Evolutionary conservation across 2,113 vertebrate species (phyloP), one percentile per base, ranked within the genome.

Genomic region (Lagopus leucura): DNA sequence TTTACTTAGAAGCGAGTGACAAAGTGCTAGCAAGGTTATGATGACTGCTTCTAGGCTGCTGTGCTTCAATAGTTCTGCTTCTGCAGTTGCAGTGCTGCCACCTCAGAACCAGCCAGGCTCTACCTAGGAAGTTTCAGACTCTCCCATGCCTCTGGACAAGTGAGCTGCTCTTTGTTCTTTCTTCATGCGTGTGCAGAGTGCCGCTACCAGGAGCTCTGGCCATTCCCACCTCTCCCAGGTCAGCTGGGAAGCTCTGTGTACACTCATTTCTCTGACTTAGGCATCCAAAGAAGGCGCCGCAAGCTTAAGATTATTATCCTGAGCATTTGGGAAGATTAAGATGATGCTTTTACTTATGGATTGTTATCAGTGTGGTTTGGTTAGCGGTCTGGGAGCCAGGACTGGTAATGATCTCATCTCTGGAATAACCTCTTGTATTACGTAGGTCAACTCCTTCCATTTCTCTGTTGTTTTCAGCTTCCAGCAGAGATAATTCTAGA

Each of bases 41-140:
- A 8, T 48, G 1, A 1, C 57, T 72, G 13, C 5, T 87, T 89
- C 50, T 85, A 45, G 16, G 47, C 20, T 82, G 3, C 48, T 14
- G 11, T 28, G 27, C 38, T 85, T 74, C 34, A 69, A 7, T 15
- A 25, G 61, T 80, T 89, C 52, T 85, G 22, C 60, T 64, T 45
- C 82, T 58, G 22, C 21, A 19, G 2, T 2, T 36, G 11, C 34
- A 0, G 0, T 2, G 5, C 13, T 79, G 22, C 45, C 40, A 5
- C 18, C 28, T 76, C 32, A 25, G 58, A 66, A 2, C 32, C 0
- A 2, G 11, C 5, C 36, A 57, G 3, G 3, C 28, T 76, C 21
- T 86, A 3, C 25, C 13, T 32, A 20, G 28, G 55, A 57, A 72
- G 4, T 2, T 27, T 73, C 25, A 30, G n/a, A 43, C 21, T 83